Percentiles rank a stretch among this genome's conserved stretches.
These are phyloP conservation scores for Oscarella lobularis DNA, from an alignment of 37 sponge, comb jelly and placozoan genomes.

Conservation along the genomic window DNA sequence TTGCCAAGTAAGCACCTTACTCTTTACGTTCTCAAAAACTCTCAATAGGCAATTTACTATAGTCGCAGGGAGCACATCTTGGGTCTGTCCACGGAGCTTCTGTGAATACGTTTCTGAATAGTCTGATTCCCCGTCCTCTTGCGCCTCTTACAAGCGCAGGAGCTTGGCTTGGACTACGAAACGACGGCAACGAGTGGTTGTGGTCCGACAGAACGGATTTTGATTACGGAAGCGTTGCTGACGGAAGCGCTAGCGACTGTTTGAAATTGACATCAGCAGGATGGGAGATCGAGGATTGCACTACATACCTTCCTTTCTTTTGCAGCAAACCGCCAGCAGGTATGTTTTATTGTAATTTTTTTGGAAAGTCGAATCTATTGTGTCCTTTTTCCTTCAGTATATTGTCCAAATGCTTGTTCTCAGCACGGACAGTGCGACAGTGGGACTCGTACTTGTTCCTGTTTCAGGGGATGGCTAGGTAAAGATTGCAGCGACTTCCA, in stretches of 20 bases:
- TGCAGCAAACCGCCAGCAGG: background rate
- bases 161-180: background rate
- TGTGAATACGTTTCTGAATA: no score
- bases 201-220: background rate
- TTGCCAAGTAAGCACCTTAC: background rate
- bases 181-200: background rate
- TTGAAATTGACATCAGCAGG: background rate
- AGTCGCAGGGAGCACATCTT: no score
- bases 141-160: background rate
- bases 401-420: background rate
- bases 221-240: background rate
- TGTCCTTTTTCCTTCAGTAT: no score
- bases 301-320: background rate
- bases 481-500: background rate
- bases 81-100: no score
- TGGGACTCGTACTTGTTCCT: background rate
- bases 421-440: background rate
- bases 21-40: no score
- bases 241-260: background rate
- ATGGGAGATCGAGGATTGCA: background rate
- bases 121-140: no score
- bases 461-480: background rate
- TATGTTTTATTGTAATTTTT: background rate
- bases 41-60: no score
- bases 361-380: no score